These are phyloP conservation scores for Urocitellus parryii DNA, from an alignment of 2,113 vertebrate genomes.

Conservation along the genomic window DNA sequence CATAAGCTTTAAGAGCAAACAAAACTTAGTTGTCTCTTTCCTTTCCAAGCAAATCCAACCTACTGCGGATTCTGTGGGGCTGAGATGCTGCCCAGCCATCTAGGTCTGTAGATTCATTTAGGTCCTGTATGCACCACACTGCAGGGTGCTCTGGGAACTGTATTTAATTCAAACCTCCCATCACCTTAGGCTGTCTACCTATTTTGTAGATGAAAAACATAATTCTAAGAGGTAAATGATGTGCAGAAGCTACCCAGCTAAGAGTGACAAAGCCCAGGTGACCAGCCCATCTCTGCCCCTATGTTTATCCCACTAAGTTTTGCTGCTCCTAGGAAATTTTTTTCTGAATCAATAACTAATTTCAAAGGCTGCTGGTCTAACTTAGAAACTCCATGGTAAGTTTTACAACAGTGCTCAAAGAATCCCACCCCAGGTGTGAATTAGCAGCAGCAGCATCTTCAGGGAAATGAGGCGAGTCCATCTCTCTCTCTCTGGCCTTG, in stretches of 20 bases:
- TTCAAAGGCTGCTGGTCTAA: neutral
- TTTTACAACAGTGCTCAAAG: neutral
- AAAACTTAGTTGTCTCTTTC: neutral
- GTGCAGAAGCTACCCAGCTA: neutral
- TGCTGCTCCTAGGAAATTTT: neutral
- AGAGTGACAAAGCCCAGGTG: neutral
- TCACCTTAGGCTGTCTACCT: neutral
- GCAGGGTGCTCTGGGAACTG: neutral
- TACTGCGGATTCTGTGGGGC: neutral
- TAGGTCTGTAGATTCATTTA: neutral
- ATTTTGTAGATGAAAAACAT: neutral
- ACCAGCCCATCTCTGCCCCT: neutral
- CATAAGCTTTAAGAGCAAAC: neutral
- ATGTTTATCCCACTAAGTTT: neutral
- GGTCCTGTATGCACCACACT: neutral
- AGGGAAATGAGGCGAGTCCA: neutral
- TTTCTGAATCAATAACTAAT: neutral
- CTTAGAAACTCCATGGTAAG: neutral
- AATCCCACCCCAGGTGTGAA: neutral
- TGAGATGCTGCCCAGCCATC: neutral
- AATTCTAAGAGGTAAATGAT: neutral
- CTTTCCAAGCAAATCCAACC: neutral
- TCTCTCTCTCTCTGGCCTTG: neutral
- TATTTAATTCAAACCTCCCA: neutral
- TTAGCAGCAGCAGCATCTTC: neutral